Evolutionary conservation across 2,888 invertebrate species (phyloP).

Genomic region (Callosobruchus maculatus): DNA sequence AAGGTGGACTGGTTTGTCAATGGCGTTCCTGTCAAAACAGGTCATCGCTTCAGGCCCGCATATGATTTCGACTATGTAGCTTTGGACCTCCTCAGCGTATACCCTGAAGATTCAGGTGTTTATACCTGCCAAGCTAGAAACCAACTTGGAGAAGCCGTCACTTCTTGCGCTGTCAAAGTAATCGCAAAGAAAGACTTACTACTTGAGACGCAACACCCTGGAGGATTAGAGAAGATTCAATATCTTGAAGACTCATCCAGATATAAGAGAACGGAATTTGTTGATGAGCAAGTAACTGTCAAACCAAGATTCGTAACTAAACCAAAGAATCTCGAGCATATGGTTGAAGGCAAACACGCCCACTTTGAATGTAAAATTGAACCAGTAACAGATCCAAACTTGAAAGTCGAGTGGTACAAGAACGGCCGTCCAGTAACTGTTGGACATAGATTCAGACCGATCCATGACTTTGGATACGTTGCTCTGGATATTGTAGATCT

Average conservation of each 20-base stretch:
- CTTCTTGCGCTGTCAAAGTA: slow-evolving; percentile 85
- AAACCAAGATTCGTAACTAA: slow-evolving; percentile 82
- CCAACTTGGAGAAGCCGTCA: slow-evolving; percentile 89
- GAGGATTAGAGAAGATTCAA: slow-evolving; percentile 88
- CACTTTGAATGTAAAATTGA: slow-evolving; percentile 97
- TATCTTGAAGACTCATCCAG: slow-evolving; percentile 84
- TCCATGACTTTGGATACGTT: slow-evolving; percentile 98
- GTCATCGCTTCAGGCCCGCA: slow-evolving; percentile 91
- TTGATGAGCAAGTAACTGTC: slow-evolving; percentile 79
- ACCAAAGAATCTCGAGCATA: slow-evolving; percentile 81
- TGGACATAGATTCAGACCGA: slow-evolving; percentile 92
- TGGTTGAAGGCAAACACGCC: slow-evolving; percentile 86
- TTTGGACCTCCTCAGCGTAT: slow-evolving; percentile 91
- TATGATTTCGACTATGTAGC: slow-evolving; percentile 98
- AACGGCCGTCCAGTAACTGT: slow-evolving; percentile 91
- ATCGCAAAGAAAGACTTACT: slow-evolving; percentile 86
- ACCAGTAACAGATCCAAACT: slow-evolving; percentile 93
- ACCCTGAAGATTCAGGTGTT: slow-evolving; percentile 95
- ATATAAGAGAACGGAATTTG: slow-evolving; percentile 75
- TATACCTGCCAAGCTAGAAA: slow-evolving; percentile 95
- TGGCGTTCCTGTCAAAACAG: slow-evolving; percentile 86
- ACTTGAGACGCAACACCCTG: slow-evolving; percentile 85
- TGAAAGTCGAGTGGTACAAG: slow-evolving; percentile 96
- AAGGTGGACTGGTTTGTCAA: slow-evolving; percentile 96
- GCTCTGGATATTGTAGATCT: slow-evolving; percentile 94